A percentile compares a stretch with the other conserved stretches of the same genome.
Conservation (phyloP, 2,113 vertebrate species). For the Ia io region DNA sequence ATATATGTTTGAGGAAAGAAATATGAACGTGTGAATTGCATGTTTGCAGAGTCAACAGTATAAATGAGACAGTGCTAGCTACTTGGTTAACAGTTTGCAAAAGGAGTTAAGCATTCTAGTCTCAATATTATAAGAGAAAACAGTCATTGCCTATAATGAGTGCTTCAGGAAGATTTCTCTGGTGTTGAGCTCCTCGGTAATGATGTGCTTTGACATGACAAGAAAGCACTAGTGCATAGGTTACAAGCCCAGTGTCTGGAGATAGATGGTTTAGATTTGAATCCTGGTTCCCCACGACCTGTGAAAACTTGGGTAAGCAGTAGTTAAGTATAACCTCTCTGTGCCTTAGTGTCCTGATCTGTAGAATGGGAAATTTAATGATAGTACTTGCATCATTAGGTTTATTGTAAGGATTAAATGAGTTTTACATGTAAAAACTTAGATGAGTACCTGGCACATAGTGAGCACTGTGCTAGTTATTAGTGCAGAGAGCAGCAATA, state of each 20-base stretch:
- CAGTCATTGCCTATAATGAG: neutral
- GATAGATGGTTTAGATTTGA: neutral
- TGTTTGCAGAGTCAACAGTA: neutral
- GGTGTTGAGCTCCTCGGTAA: neutral
- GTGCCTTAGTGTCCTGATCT: neutral
- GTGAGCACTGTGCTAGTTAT: neutral
- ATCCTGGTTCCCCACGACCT: neutral
- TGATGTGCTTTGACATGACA: neutral
- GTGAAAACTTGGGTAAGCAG: neutral
- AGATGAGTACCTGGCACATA: neutral
- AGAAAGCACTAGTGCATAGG: neutral
- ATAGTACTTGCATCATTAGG: neutral
- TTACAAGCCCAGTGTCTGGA: neutral
- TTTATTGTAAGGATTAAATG: neutral
- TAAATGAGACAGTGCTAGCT: neutral
- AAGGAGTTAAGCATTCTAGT: neutral
- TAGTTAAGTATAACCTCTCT: neutral
- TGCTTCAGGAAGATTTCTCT: neutral
- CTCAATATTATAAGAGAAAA: neutral
- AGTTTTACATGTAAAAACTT: neutral
- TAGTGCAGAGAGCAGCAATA: neutral
- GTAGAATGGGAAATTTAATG: neutral
- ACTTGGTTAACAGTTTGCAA: neutral
- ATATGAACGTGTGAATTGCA: too few species aligned
- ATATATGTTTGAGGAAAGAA: neutral